Base-by-base conservation (phyloP, 2,797 vertebrate genomes). In the Sitta carolinensis region DNA sequence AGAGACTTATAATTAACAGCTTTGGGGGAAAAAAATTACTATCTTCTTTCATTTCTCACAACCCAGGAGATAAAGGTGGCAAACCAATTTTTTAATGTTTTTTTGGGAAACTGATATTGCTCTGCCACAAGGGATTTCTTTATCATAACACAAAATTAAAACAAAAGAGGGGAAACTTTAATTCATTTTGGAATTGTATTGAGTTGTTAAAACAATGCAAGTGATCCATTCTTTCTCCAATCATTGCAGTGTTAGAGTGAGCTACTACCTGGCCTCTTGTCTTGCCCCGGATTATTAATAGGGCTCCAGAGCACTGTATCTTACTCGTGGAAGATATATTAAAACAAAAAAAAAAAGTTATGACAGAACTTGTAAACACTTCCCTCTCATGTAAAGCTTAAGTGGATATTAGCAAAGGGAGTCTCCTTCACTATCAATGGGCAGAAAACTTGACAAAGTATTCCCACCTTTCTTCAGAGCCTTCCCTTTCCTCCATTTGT, bases 401-500 rank as follows among this genome's bases (percentile, higher is more conserved):
- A 76, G 42, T 2, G 4, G 42, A n/a, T 92, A 89, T 59, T 85
- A 85, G 42, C 81, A 80, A 52, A 74, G 75, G 72, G 87, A 94
- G 45, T 91, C 74, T 34, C 90, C 63, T 83, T 94, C 32, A 30
- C 23, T 59, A 10, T 70, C 45, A 87, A 9, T 36, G 70, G 81
- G 15, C 34, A 90, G 63, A 84, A 96, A 90, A n/a, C 6, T 36
- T 16, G 15, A 78, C 30, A 40, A 91, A 83, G 50, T 92, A 84
- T 94, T 91, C 84, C 64, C 68, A 87, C 34, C 27, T 87, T 91
- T 87, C 79, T 80, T 67, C 54, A 62, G 57, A 89, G 47, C 9
- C 36, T 89, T 89, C 69, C 62, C 32, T 83, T 85, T 85, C 47
- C 75, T 87, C 61, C 61, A 32, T 77, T 83, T 91, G 84, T 92